Evolutionary conservation across 35 echinoderm and acorn worm genomes (phyloP).

Genomic region (Patiria miniata): DNA sequence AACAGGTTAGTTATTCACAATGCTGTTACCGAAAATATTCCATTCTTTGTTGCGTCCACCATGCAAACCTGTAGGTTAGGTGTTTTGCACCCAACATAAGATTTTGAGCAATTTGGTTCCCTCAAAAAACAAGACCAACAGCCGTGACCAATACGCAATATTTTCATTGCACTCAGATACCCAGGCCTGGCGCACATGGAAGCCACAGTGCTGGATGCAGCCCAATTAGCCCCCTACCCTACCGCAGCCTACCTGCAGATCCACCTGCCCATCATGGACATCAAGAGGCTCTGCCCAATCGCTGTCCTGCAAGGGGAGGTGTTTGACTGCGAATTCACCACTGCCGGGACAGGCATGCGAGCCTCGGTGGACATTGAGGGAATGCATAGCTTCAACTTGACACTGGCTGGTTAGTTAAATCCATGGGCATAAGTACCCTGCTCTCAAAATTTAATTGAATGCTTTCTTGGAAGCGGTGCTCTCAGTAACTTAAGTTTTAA

Average conservation of each 20-base stretch:
- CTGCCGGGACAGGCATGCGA: background rate
- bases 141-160: too few species aligned
- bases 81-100: too few species aligned
- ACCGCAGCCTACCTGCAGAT: background rate
- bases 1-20: too few species aligned
- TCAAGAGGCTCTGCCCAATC: background rate
- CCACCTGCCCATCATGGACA: background rate
- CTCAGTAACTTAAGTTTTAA: too few species aligned
- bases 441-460: too few species aligned
- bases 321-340: background rate
- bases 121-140: too few species aligned
- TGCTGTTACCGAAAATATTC: too few species aligned
- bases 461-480: too few species aligned
- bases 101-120: too few species aligned
- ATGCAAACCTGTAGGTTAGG: too few species aligned
- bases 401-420: background rate
- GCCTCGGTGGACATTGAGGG: background rate
- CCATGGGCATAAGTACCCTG: too few species aligned
- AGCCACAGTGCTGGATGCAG: background rate
- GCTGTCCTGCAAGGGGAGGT: background rate
- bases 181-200: background rate
- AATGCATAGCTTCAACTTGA: background rate
- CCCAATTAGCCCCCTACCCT: background rate
- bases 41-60: too few species aligned
- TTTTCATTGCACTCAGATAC: background rate